Conservation (phyloP, 2,113 vertebrate species). For the Coracopsis vasa region DNA sequence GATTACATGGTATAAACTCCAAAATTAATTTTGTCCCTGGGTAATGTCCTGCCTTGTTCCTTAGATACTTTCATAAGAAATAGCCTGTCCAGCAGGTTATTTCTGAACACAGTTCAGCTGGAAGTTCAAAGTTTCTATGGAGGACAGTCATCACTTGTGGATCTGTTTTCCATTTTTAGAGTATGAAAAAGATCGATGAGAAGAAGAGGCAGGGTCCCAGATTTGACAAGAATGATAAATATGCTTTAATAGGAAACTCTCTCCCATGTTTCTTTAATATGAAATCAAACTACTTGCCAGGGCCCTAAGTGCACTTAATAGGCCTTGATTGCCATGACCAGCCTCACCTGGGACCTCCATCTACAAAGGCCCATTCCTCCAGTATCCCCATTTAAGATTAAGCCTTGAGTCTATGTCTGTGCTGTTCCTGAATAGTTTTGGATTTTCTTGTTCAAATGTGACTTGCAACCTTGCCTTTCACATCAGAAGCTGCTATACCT, state of each 20-base stretch:
- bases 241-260: fast-evolving
- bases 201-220: neutral
- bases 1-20: neutral
- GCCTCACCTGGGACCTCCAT: neutral
- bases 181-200: neutral
- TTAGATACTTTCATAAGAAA: neutral
- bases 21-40: neutral
- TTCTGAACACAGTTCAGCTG: neutral
- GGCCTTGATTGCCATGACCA: neutral
- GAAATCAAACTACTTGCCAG: neutral
- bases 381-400: neutral
- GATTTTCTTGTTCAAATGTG: neutral
- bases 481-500: neutral
- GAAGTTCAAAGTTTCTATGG: neutral
- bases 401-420: neutral
- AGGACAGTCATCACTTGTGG: neutral
- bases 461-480: neutral
- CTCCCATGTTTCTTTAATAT: neutral
- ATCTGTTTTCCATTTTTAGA: neutral
- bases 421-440: neutral
- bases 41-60: neutral
- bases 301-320: neutral
- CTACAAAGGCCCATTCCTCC: neutral
- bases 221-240: neutral
- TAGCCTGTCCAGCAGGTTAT: neutral